Percentiles rank a stretch among this genome's conserved stretches.
Evolutionary conservation across 2,888 invertebrate genomes (phyloP).

Genomic region (Pachycephus smyrnensis): DNA sequence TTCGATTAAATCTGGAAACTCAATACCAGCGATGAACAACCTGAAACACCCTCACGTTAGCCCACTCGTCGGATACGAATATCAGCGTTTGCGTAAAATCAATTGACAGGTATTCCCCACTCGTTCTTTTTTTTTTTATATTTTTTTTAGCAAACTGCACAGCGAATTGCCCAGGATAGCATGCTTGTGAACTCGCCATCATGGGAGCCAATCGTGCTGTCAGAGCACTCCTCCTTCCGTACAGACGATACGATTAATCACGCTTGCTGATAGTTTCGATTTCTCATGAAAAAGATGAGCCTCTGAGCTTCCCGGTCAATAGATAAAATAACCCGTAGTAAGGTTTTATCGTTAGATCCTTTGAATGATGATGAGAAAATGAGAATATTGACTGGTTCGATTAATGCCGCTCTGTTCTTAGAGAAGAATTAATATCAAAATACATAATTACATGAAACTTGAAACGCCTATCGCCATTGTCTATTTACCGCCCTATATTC

Average conservation of each 20-base stretch:
- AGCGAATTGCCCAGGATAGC: background rate
- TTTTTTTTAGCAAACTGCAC: background rate
- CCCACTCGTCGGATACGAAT: background rate
- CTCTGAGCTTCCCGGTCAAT: background rate
- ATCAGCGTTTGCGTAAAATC: background rate
- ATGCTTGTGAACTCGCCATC: background rate
- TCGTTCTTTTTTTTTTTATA: background rate
- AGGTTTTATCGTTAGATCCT: background rate
- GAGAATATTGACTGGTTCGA: background rate
- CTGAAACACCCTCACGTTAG: background rate
- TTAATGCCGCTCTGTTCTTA: background rate
- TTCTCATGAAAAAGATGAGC: background rate
- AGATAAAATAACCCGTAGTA: background rate
- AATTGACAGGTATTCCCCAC: background rate
- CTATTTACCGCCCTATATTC: background rate
- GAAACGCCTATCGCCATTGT: background rate
- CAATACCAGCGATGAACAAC: background rate
- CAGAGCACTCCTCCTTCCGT: background rate
- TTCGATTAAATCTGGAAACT: background rate
- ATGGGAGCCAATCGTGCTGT: background rate
- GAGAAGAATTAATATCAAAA: background rate
- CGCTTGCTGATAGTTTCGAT: background rate
- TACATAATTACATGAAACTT: background rate
- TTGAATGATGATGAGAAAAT: background rate
- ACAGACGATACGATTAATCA: slow-evolving; percentile 2